Conservation (phyloP, 2,797 vertebrate genomes). For the Amblyopsis hoosieri region DNA sequence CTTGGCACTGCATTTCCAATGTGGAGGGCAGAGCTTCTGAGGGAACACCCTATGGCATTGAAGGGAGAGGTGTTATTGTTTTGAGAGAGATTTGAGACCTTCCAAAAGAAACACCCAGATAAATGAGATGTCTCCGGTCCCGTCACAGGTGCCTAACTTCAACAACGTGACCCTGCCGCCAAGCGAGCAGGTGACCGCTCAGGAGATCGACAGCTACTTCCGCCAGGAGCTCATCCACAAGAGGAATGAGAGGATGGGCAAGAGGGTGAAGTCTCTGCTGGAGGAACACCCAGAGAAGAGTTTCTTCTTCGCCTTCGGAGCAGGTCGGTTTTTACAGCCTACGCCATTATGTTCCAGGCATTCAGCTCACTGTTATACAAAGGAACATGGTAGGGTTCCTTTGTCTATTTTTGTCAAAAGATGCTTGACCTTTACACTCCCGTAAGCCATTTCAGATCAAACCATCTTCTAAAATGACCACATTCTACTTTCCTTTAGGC, state of each 20-base stretch:
- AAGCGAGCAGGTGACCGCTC: constrained; percentile 83
- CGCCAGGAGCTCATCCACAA: constrained; percentile 89
- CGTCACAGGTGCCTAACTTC: constrained; percentile 84
- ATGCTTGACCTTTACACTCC: too few species aligned
- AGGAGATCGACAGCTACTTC: constrained; percentile 91
- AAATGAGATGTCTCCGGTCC: background rate
- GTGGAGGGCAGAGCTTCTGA: too few species aligned
- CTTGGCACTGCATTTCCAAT: too few species aligned
- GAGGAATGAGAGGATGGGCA: constrained; percentile 87
- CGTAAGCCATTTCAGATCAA: too few species aligned
- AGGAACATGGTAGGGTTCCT: too few species aligned
- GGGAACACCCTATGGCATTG: too few species aligned
- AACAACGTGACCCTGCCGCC: constrained; percentile 84
- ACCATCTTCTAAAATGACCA: too few species aligned
- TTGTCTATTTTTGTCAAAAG: too few species aligned
- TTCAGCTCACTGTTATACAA: background rate
- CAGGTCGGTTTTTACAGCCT: constrained; percentile 68
- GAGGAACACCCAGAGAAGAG: constrained; percentile 86
- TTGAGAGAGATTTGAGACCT: too few species aligned
- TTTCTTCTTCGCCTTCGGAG: constrained; percentile 93
- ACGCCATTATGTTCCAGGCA: background rate
- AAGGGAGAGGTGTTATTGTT: too few species aligned
- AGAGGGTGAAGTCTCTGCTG: constrained; percentile 81
- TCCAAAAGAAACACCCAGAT: too few species aligned
- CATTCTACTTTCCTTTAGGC: too few species aligned